These are phyloP conservation scores for Drosophila anceps DNA, from an alignment of 2,888 invertebrate species.

Conservation along the genomic window DNA sequence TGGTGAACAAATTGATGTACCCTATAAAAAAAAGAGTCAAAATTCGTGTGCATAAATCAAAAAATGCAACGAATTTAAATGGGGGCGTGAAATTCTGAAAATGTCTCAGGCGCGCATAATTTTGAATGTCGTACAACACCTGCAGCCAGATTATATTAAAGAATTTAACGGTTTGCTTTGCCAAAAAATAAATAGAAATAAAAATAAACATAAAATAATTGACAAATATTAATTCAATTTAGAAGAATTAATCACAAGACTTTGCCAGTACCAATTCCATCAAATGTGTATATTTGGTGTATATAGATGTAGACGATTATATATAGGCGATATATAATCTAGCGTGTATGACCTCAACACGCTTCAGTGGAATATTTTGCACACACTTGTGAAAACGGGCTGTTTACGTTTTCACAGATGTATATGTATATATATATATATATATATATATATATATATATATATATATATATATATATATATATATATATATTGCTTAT, in stretches of 20 bases:
- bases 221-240: conserved; percentile 6
- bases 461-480: conserved; percentile 8
- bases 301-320: conserved; percentile 12
- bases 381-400: conserved; percentile 44
- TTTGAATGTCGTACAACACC: conserved; percentile 51
- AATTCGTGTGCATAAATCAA: conserved; percentile 40
- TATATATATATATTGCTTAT: conserved; percentile 14
- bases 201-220: background rate
- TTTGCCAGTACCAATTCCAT: conserved; percentile 18
- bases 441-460: conserved; percentile 7
- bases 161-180: conserved; percentile 20
- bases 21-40: background rate
- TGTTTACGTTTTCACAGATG: conserved; percentile 59
- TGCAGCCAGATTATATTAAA: conserved; percentile 31
- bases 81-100: conserved; percentile 55
- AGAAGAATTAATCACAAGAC: conserved; percentile 16
- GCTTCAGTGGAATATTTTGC: conserved; percentile 65
- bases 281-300: conserved; percentile 9
- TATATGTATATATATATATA: conserved; percentile 10
- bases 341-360: conserved; percentile 70
- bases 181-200: background rate
- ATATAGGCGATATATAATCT: conserved; percentile 23
- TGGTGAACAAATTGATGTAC: background rate
- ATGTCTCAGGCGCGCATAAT: conserved; percentile 23
- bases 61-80: conserved; percentile 26